Evolutionary conservation across 2,113 vertebrate species (phyloP), one percentile per base, ranked within the genome.

Genomic region (Phrynosoma platyrhinos): DNA sequence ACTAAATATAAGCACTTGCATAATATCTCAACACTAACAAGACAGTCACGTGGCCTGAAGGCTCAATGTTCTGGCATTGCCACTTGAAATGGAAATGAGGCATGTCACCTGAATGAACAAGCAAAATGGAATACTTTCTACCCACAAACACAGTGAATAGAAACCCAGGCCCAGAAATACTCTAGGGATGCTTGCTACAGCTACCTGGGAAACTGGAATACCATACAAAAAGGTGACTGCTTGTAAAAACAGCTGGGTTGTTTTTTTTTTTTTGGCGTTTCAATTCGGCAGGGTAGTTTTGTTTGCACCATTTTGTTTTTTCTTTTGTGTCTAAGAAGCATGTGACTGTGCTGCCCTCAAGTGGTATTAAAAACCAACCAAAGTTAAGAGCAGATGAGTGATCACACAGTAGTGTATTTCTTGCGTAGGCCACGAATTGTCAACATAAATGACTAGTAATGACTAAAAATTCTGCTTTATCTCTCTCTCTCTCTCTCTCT

Each of bases 311-410:
- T 95, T 95, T 93, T 90, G 79, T 88, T 86, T 91, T 78, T n/a
- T 25, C 12, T 69, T 68, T 82, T 52, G 58, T 78, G 90, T 91
- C 1, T 42, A 88, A 85, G 82, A 88, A 89, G 53, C 25, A 89
- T 82, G 91, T 84, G 89, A 90, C 88, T 82, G 86, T 92, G 94
- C 79, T 94, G 95, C 95, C 95, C 93, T 88, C 93, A 94, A 95
- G 93, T 87, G 95, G 89, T 87, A 83, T 75, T 82, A 94, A 83
- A 69, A 84, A 86, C 86, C 88, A 92, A 88, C 85, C 52, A 82
- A 83, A 89, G 83, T 58, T 27, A 47, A 42, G 88, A 86, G 75
- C n/a, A 36, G 79, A 66, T 87, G 90, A 93, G 53, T 74, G 86
- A 64, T 75, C 47, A 84, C 69, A 68, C 0, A 79, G 16, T n/a